phyloP scores from a whole-genome alignment of 2,888 invertebrate genomes.

The Synanthedon andrenaeformis region DNA sequence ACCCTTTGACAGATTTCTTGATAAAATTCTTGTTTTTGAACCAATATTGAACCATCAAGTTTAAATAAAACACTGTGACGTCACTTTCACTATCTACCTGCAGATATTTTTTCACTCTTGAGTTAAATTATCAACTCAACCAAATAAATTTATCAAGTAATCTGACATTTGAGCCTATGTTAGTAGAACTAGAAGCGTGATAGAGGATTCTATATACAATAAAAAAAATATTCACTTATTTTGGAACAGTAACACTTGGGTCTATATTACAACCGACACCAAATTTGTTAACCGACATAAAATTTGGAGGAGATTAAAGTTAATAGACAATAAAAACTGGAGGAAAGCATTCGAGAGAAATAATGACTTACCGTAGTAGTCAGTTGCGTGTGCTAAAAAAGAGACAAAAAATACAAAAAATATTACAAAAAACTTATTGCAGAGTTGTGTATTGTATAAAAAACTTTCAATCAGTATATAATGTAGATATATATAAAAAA shows the following conservation, averaged over 20 bases:
- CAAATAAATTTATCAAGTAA: constrained; percentile 43
- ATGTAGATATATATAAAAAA: too few relatives aligned
- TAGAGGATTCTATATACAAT: constrained; percentile 54
- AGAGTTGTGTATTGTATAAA: neutral
- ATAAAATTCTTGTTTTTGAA: constrained; percentile 15
- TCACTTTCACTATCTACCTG: too few relatives aligned
- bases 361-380: constrained; percentile 98
- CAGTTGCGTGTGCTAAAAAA: constrained; percentile 93
- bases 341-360: constrained; percentile 70
- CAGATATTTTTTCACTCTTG: too few relatives aligned
- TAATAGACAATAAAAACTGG: constrained; percentile 21
- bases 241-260: constrained; percentile 23
- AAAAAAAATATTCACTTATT: constrained; percentile 31
- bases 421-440: constrained; percentile 32
- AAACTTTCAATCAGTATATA: too few relatives aligned
- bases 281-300: constrained; percentile 42
- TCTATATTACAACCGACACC: constrained; percentile 50
- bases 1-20: constrained; percentile 46
- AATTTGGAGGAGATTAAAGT: constrained; percentile 25
- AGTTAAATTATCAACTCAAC: neutral
- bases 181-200: constrained; percentile 69
- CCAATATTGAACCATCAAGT: neutral
- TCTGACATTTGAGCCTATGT: constrained; percentile 47
- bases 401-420: constrained; percentile 56
- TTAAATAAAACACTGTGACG: neutral